phyloP scores from a whole-genome alignment of 2,797 vertebrate genomes.

The Tiaroga cobitis region DNA sequence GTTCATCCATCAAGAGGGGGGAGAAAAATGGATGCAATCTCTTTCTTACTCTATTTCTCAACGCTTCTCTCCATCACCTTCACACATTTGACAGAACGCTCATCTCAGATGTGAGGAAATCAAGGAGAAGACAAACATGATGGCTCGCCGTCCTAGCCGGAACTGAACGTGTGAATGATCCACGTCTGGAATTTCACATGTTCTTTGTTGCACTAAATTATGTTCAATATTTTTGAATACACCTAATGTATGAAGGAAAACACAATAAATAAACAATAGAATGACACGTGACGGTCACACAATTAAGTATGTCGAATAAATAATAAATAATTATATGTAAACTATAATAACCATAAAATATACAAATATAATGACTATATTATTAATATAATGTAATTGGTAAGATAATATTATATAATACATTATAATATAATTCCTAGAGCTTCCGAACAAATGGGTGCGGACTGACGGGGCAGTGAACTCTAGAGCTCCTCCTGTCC shows the following conservation, averaged over 20 bases:
- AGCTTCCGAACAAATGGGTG: too few relatives aligned
- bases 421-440: too few relatives aligned
- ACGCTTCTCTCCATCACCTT: neutral
- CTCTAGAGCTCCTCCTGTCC: too few relatives aligned
- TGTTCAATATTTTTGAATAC: neutral
- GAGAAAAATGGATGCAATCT: slow-evolving; percentile 11
- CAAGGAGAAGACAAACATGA: neutral
- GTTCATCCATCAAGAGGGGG: slow-evolving; percentile 2
- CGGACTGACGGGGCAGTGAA: too few relatives aligned
- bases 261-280: neutral
- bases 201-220: neutral
- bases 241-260: neutral
- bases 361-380: neutral
- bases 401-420: neutral
- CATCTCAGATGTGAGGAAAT: neutral
- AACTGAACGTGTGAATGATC: too few relatives aligned
- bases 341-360: neutral
- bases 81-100: neutral
- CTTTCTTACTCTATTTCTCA: slow-evolving; percentile 4
- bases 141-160: neutral
- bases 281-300: neutral
- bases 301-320: neutral
- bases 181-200: too few relatives aligned
- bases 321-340: neutral
- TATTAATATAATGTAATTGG: neutral